These are phyloP conservation scores for Sphaerophoria taeniata DNA, from an alignment of 2,888 invertebrate species.

Conservation along the genomic window DNA sequence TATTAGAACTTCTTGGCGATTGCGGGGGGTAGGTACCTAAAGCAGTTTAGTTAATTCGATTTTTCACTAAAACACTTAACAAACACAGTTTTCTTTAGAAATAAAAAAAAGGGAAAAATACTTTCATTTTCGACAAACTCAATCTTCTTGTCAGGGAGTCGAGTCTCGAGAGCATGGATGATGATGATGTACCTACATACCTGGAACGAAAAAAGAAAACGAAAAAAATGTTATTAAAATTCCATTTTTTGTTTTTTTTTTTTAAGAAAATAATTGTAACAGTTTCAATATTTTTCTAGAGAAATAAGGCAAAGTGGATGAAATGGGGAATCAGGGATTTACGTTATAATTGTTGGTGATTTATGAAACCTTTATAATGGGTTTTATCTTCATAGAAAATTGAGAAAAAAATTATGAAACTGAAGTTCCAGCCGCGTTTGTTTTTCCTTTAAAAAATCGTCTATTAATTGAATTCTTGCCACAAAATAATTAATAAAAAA, in stretches of 20 bases:
- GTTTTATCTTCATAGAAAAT: too few relatives aligned
- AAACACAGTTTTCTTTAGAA: conserved; percentile 27
- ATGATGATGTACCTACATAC: conserved; percentile 38
- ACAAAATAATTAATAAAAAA: background rate
- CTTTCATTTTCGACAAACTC: conserved; percentile 27
- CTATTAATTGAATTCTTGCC: conserved; percentile 28
- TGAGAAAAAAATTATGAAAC: too few relatives aligned
- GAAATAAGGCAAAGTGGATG: background rate
- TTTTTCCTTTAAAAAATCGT: too few relatives aligned
- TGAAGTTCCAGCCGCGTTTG: too few relatives aligned
- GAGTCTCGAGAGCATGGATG: too few relatives aligned
- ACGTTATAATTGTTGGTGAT: too few relatives aligned
- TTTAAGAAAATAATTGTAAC: background rate
- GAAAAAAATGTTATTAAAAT: conserved; percentile 48
- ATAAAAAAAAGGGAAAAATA: conserved; percentile 30
- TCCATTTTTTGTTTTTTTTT: conserved; percentile 41
- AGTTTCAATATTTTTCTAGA: too few relatives aligned
- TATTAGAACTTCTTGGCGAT: conserved; percentile 9
- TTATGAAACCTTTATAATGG: too few relatives aligned
- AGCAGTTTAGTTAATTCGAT: conserved; percentile 64
- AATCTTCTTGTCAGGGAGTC: conserved; percentile 10
- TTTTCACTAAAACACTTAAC: conserved; percentile 53
- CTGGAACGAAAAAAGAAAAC: conserved; percentile 51
- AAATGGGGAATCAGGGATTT: background rate
- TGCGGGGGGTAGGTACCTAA: background rate